Base-by-base conservation (phyloP, 2,113 vertebrate genomes). In the Cebus imitator region DNA sequence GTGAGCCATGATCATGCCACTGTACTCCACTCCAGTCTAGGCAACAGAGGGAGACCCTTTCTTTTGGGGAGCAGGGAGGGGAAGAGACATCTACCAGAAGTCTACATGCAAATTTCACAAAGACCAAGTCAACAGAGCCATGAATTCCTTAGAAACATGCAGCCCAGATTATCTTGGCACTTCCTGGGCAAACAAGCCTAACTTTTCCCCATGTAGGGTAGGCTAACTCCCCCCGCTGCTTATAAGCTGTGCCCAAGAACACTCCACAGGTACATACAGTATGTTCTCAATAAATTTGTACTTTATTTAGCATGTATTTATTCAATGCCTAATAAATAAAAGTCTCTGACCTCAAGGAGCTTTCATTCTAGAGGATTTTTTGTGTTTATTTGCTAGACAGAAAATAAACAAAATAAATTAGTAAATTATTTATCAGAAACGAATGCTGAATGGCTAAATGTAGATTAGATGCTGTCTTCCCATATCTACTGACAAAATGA, bases 361-460 rank as follows among this genome's bases (percentile, higher is more conserved):
- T 73, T 95, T 68, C 79, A 64, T 75, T 84, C 83, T 87, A 40
- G 32, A 40, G 25, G 43, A 72, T 17, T 4, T 72, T 94, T 76
- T 35, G 17, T 9, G 25, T 70, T 50, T 91, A 48, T 30, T 66
- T 96, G 58, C 35, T 35, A 64, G 40, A 76, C 11, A 92, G 68
- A 94, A 92, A 81, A 70, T 40, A 78, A 68, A 48, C 64, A 75
- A 89, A 92, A 55, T 58, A 88, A 91, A 75, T 35, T 11, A 70
- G 58, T 25, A 76, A 64, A 76, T 64, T 81, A 87, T 75, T 75
- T 75, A 82, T 66, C 50, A 89, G 73, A 81, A 91, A 83, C 11
- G 8, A 95, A 79, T 70, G 30, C 61, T 52, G 37, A 87, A 66
- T 58, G 76, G 73, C 45, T 90, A 61, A 50, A 84, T 52, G 32